Base-by-base conservation (phyloP, 2,797 vertebrate species). In the Thunnus albacares region DNA sequence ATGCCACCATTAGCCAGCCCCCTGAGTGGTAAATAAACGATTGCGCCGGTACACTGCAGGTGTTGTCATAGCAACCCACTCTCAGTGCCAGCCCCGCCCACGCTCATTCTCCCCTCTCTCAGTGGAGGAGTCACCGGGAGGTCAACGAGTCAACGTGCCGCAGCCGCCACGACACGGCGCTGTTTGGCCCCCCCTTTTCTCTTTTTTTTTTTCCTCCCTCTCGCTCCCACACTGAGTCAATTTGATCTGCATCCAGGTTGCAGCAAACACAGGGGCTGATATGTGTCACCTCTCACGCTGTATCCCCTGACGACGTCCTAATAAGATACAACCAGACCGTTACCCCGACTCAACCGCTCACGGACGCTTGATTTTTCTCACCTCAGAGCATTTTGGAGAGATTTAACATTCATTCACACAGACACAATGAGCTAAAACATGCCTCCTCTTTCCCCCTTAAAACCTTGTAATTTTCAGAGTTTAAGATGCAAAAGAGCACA, bases 1-100 rank as follows among this genome's bases (percentile, higher is more conserved):
- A 90, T 85, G 94, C 92, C 94, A 86, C 94, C 93, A 94, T 94
- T 94, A 95, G 94, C 94, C 94, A 93, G 92, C 95, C 94, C 93
- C 95, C 92, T 94, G 93, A 95, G 95, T 95, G 94, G 93, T 94
- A 96, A 96, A 96, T 96, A 96, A 96, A 96, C 97, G 96, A 97
- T 96, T 95, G 95, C 95, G 96, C 96, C 94, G 95, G 96, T 96
- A 97, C 96, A 96, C 96, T 96, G 94, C 95, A 96, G 96, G 95
- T 96, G 97, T 98, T 97, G 96, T 96, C 96, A 97, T 97, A 95
- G 96, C 95, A 96, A 96, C 97, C 82, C 76, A 30, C 93, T 92
- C 94, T 69, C 85, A 78, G 81, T 72, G 88, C 92, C 92, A 67
- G 89, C 91, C 92, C 94, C 92, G 82, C 93, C 92, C 93, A 76